A percentile compares a stretch with the other conserved stretches of the same genome.
These are phyloP conservation scores for Ferdinandea cuprea DNA, from an alignment of 2,888 invertebrate genomes.

Conservation along the genomic window DNA sequence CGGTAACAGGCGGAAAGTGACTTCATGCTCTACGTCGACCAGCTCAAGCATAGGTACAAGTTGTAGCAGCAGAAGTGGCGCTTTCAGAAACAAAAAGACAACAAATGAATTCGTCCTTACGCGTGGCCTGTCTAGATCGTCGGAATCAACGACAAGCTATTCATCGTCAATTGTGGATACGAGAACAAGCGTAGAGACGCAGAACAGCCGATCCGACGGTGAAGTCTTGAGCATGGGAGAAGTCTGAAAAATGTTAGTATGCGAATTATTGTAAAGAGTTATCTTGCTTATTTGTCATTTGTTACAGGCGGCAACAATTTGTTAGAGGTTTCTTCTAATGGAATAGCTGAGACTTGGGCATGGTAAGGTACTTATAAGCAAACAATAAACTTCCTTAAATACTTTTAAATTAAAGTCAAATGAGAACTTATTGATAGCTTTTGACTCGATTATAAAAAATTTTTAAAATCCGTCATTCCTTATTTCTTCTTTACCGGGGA, in stretches of 20 bases:
- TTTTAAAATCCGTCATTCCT: no score
- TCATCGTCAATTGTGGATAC: no score
- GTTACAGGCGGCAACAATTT: no score
- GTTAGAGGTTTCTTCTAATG: no score
- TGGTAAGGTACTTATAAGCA: no score
- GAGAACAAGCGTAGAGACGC: neutral
- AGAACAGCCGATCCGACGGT: conserved; percentile 37
- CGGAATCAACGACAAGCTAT: conserved; percentile 8
- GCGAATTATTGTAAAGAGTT: neutral
- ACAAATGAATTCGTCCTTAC: neutral
- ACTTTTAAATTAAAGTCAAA: no score
- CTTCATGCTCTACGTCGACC: neutral
- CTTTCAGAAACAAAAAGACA: neutral
- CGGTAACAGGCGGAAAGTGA: neutral
- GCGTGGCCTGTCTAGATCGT: neutral
- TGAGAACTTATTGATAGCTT: no score
- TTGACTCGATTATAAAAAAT: no score
- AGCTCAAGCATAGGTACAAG: conserved; percentile 8
- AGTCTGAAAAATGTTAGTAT: neutral
- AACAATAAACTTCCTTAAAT: no score
- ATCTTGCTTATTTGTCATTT: neutral
- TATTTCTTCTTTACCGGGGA: no score
- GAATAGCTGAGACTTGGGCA: no score
- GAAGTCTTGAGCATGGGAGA: conserved; percentile 57
- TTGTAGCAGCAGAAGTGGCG: neutral